Evolutionary conservation across 2,113 vertebrate genomes (phyloP), one percentile per base, ranked within the genome.

Genomic region (Mola mola): DNA sequence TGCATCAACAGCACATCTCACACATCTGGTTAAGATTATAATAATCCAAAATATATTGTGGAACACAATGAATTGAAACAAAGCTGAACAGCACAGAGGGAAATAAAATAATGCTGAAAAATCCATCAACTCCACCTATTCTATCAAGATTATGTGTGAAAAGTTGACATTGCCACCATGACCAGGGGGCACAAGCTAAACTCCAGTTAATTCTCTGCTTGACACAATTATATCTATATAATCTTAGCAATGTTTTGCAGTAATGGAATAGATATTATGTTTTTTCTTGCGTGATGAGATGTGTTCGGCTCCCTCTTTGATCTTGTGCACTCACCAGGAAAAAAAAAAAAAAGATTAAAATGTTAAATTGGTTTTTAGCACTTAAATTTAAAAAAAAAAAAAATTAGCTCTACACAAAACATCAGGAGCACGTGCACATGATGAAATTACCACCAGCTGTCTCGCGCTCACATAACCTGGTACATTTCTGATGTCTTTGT

Each of bases 341-440:
- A 75, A 83, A 61, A 57, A 88, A 84, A 75, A 83, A 61, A 57
- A 57, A 77, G 81, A 88, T 88, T 90, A 82, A 84, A 88, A 87
- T 75, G 79, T 84, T 58, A 68, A 77, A 86, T 84, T 50, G 46
- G 15, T 66, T 83, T 80, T 86, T 78, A 72, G 72, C 37, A 15
- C 68, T 78, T 53, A 56, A 76, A 68, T 74, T 6, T 44, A 68
- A 29, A 83, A 58, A 50, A 61, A 49, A 51, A 72, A 59, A 44
- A 69, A 83, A 24, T 60, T 42, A 72, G 64, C 78, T 82, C 79
- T 66, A 81, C 79, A 82, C 69, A 73, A 80, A 83, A 65, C 44
- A 62, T 57, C 28, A 25, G 47, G 60, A 37, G 36, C 67, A 61
- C 15, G 15, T 73, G 51, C 34, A 24, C 55, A 37, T 16, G 8